A percentile compares a stretch with the other conserved stretches of the same genome.
Evolutionary conservation across 2,888 invertebrate genomes (phyloP).

Genomic region (Unio delphinus): DNA sequence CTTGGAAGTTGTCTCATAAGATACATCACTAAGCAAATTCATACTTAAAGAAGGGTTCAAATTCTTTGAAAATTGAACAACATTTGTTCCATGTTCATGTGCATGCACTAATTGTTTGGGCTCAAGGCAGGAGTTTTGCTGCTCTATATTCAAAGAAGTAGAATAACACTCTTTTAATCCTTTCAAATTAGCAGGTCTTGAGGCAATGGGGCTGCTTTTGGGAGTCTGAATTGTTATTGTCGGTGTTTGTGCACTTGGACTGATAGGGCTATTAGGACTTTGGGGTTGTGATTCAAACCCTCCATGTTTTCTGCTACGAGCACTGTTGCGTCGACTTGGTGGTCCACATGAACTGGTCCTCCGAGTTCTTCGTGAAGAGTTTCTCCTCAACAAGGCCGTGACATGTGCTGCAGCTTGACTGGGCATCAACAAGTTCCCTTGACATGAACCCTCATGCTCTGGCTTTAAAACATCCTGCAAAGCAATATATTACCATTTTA

Average conservation of each 20-base stretch:
- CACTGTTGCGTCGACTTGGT: conserved; percentile 28
- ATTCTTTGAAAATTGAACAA: conserved; percentile 46
- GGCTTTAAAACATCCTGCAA: conserved; percentile 15
- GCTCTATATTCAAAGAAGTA: too few relatives aligned
- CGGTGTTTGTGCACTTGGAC: conserved; percentile 12
- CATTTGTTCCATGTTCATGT: too few relatives aligned
- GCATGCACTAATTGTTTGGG: too few relatives aligned
- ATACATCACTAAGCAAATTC: conserved; percentile 40
- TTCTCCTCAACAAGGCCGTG: conserved; percentile 28
- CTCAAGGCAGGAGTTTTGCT: too few relatives aligned
- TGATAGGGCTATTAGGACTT: conserved; percentile 45
- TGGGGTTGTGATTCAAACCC: conserved; percentile 31
- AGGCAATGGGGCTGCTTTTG: conserved; percentile 40
- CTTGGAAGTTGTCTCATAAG: conserved; percentile 27
- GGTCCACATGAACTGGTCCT: conserved; percentile 24
- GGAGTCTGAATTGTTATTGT: conserved; percentile 47
- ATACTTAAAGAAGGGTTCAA: conserved; percentile 57
- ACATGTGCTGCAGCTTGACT: conserved; percentile 32
- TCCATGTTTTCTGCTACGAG: conserved; percentile 24
- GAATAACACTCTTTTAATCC: conserved; percentile 50
- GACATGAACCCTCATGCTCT: conserved; percentile 2
- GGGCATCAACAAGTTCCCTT: conserved; percentile 34
- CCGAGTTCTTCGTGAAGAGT: conserved; percentile 23
- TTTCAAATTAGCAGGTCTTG: conserved; percentile 49
- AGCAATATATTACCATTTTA: neutral